Evolutionary conservation across 2,797 vertebrate species (phyloP), one percentile per base, ranked within the genome.

Genomic region (Bufotes viridis): DNA sequence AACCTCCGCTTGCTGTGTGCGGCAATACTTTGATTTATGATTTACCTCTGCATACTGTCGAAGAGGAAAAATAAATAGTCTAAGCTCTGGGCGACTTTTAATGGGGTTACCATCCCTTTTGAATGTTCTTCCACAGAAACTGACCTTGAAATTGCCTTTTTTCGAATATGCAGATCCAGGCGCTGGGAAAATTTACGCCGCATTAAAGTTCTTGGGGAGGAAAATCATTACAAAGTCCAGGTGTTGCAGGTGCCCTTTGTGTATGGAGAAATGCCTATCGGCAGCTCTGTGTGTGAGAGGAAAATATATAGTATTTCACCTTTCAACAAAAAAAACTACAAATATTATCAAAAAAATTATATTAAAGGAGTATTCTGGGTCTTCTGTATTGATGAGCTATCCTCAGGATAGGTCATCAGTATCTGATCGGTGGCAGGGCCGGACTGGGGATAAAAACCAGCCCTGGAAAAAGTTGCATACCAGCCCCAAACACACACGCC

Each of bases 121-220:
- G 84, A 90, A 90, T 93, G 92, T 93, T 93, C 93, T 91, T 93
- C 90, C 90, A 90, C 89, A 90, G 90, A 93, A 93, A 91, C 90
- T 96, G 95, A 96, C 95, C 96, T 96, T 96, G 95, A 96, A 94
- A 93, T 93, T 93, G 93, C 92, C 93, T 94, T 94, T 94, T 91
- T 94, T 91, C 90, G 92, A 94, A 92, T 94, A 96, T 95, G 95
- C 92, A 95, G 95, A 95, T 96, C 92, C 91, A 91, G 91, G 90
- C 91, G 90, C 92, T 93, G 90, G 72, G 93, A 93, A 93, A 91
- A 89, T 90, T 87, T 91, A 86, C 90, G 87, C 90, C 89, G 87
- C 91, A 90, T 94, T 93, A 80, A 91, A 93, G 91, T 93, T 93
- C 91, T 93, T 91, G 91, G 90, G 89, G 69, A 75, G 34, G 55